These are phyloP conservation scores for Andrena camellia DNA, from an alignment of 2,888 invertebrate genomes.

Conservation along the genomic window DNA sequence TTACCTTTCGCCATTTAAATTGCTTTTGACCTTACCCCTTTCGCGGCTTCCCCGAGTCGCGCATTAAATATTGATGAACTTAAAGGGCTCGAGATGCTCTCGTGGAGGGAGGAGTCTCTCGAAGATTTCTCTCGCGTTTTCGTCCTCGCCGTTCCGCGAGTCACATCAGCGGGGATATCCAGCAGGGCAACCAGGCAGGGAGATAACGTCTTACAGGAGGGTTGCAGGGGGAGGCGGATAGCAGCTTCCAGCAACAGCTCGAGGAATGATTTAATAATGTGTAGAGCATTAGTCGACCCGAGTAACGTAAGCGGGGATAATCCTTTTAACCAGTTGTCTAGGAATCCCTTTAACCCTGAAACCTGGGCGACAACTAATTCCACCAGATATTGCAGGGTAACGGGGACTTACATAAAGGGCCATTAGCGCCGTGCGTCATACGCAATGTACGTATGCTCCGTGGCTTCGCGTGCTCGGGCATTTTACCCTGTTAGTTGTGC, in stretches of 20 bases:
- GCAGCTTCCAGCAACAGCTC: slow-evolving; percentile 63
- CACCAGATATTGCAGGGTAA: slow-evolving; percentile 77
- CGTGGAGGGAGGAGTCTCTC: slow-evolving; percentile 25
- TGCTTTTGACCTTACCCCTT: slow-evolving; percentile 52
- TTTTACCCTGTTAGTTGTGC: slow-evolving; percentile 3
- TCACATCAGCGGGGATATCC: slow-evolving; percentile 50
- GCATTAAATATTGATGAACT: slow-evolving; percentile 60
- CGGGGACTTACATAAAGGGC: slow-evolving; percentile 41
- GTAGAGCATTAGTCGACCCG: slow-evolving; percentile 79
- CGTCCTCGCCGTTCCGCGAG: slow-evolving; percentile 43
- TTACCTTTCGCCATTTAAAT: slow-evolving; percentile 46
- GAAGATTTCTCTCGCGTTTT: slow-evolving; percentile 56
- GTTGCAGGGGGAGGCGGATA: slow-evolving; percentile 31
- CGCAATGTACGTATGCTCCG: slow-evolving; percentile 24
- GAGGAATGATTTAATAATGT: slow-evolving; percentile 83
- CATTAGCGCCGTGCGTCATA: slow-evolving; percentile 39
- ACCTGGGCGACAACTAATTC: slow-evolving; percentile 82
- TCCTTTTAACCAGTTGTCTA: slow-evolving; percentile 84
- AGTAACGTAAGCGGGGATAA: slow-evolving; percentile 82
- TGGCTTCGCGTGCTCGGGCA: neutral
- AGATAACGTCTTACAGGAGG: slow-evolving; percentile 54
- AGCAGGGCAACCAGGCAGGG: slow-evolving; percentile 18
- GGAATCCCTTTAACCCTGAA: slow-evolving; percentile 81
- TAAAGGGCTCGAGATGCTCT: slow-evolving; percentile 34
- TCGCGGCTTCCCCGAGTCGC: slow-evolving; percentile 43